Evolutionary conservation across 2,888 invertebrate species (phyloP), one percentile per base, ranked within the genome.

Genomic region (Mactromeris polynyma): DNA sequence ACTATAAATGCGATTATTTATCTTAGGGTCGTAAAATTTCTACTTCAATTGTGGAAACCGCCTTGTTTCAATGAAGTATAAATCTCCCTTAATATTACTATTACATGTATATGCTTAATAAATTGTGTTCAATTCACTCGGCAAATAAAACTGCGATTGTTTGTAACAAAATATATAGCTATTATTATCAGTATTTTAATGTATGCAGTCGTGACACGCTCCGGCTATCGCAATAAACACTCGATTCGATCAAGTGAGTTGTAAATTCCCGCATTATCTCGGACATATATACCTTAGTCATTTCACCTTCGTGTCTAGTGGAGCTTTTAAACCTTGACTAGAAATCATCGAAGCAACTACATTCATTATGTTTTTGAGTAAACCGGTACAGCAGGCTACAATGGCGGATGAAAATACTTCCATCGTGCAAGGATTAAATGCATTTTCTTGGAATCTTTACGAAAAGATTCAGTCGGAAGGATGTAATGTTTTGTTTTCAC

Each of bases 401-500:
- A 82, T 82, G 82, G 36, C 82, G n/a, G 82, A 64, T 21, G 42
- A 54, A 36, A 40, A 38, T 40, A 54, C 36, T 6, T 64, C 58
- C 26, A 9, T 82, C 40, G 82, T 64, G n/a, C 0, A 82, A n/a
- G 82, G 82, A 26, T 40, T 83, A 46, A 83, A 64, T 17, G 42
- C 26, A 79, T 90, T 89, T 84, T 86, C 89, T 40, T 84, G 86
- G 54, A 69, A 78, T 21, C 73, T 90, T 19, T 80, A 85, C 31
- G 33, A 81, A 31, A 31, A 36, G 6, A 31, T 87, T 7, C 36
- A 51, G n/a, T 38, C 54, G n/a, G 42, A 73, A 6, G 82, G 54
- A 14, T 87, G 73, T 4, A 93, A 93, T 81, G 79, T 90, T 33
- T 89, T 93, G 64, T 51, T 94, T 42, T 94, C 94, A 38, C 94